Base-by-base conservation (phyloP, 2,888 invertebrate genomes). In the Chaetogeoica ovagalla region DNA sequence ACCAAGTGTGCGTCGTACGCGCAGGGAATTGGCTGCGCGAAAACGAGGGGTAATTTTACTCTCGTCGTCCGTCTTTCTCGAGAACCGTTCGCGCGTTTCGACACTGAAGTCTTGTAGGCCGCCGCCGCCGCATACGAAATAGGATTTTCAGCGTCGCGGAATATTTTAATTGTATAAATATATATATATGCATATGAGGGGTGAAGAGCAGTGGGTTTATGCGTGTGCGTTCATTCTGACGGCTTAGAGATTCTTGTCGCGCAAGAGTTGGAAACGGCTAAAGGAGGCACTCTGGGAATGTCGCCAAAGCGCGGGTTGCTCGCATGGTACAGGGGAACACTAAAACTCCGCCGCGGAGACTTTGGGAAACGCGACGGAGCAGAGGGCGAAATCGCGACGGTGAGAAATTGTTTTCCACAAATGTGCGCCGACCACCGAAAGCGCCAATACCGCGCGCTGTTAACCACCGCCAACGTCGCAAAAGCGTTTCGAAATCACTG, bases 271-370 rank as follows among this genome's bases (percentile, higher is more conserved):
- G 62, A 9, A 57, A 79, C 57, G 71, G 63, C 69, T 71, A 63
- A 71, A 79, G n/a, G n/a, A 30, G 79, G 79, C 70, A 65, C 63
- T 79, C 79, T 30, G 79, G 79, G 79, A 79, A 79, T 79, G 79
- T 79, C 79, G 79, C 79, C 79, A 71, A 79, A 79, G 71, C 71
- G 70, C 23, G 62, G 30, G 30, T 30, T 30, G 4, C 30, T 62
- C 39, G 57, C 70, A 39, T 70, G 55, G 55, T 55, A 77, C n/a
- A n/a, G n/a, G n/a, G 62, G 60, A 43, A 6, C 55, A 55, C 60
- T 57, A 15, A 71, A 79, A 79, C n/a, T n/a, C n/a, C 71, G 63
- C 57, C 63, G 21, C 39, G 57, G 70, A 79, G 71, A 79, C 70
- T 79, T 79, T 57, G 71, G 79, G 63, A 63, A 55, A 60, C 55